Evolutionary conservation across 2,888 invertebrate species (phyloP).

Genomic region (Cremastinae sp.): DNA sequence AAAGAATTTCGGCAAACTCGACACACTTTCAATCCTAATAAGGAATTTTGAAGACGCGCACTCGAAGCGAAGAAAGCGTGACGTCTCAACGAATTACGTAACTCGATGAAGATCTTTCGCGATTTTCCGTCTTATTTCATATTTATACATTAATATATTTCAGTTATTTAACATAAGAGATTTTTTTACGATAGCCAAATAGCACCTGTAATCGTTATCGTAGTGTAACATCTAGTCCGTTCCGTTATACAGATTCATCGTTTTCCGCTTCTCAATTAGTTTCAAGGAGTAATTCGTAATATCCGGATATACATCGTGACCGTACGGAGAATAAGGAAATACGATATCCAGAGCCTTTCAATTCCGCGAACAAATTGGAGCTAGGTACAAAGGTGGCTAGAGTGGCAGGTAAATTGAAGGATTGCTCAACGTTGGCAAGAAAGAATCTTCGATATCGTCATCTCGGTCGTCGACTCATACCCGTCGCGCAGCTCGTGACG

Average conservation of each 20-base stretch:
- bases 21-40: neutral
- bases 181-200: conserved; percentile 2
- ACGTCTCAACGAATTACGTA: conserved; percentile 27
- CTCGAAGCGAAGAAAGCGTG: conserved; percentile 36
- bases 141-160: neutral
- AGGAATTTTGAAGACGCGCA: neutral
- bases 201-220: neutral
- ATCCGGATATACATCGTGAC: conserved; percentile 13
- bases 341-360: neutral
- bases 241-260: neutral
- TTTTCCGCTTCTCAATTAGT: neutral
- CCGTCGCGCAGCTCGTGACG: neutral
- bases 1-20: no score
- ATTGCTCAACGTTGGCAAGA: conserved; percentile 26
- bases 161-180: neutral
- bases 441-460: conserved; percentile 25
- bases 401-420: conserved; percentile 1
- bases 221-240: conserved; percentile 24
- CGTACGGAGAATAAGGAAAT: conserved; percentile 25
- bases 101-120: conserved; percentile 18
- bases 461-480: conserved; percentile 48
- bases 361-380: no score
- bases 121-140: neutral
- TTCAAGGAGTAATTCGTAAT: neutral
- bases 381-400: neutral